A percentile compares a stretch with the other conserved stretches of the same genome.
Evolutionary conservation across 2,888 invertebrate species (phyloP).

Genomic region (Anaspis maculata): DNA sequence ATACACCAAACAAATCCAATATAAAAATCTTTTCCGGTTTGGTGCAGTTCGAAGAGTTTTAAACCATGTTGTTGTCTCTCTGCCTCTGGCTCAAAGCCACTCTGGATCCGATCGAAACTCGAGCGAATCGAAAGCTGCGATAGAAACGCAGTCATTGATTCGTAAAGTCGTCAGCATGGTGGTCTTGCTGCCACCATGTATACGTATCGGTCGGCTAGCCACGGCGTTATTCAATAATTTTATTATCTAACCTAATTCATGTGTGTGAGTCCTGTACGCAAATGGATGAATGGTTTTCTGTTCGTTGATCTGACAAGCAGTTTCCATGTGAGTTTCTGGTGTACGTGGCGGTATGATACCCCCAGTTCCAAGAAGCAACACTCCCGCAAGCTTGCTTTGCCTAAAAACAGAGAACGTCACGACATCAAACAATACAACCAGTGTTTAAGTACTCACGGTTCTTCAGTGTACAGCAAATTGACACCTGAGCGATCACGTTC

Average conservation of each 20-base stretch:
- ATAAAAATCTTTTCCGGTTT: too few relatives aligned
- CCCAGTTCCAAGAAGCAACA: conserved; percentile 79
- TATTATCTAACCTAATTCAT: conserved; percentile 62
- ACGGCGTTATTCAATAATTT: neutral
- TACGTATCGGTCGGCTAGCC: conserved; percentile 31
- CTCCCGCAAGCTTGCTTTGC: conserved; percentile 82
- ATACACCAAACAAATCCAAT: too few relatives aligned
- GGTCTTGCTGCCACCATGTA: too few relatives aligned
- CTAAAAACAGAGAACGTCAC: conserved; percentile 43
- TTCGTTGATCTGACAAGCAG: conserved; percentile 73
- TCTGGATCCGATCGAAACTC: too few relatives aligned
- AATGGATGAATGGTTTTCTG: conserved; percentile 86
- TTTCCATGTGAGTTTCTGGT: conserved; percentile 83
- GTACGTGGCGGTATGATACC: conserved; percentile 65
- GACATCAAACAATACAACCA: conserved; percentile 4
- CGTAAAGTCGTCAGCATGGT: too few relatives aligned
- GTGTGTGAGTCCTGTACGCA: conserved; percentile 92
- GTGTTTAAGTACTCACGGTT: conserved; percentile 48
- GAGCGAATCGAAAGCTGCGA: too few relatives aligned
- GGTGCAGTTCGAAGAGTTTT: too few relatives aligned
- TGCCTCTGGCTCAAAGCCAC: too few relatives aligned
- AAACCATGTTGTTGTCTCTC: too few relatives aligned
- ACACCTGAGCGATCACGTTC: conserved; percentile 80
- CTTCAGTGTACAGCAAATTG: conserved; percentile 66
- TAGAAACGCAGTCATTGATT: too few relatives aligned